Base-by-base conservation (phyloP, 2,797 vertebrate species). In the Alcedo atthis region DNA sequence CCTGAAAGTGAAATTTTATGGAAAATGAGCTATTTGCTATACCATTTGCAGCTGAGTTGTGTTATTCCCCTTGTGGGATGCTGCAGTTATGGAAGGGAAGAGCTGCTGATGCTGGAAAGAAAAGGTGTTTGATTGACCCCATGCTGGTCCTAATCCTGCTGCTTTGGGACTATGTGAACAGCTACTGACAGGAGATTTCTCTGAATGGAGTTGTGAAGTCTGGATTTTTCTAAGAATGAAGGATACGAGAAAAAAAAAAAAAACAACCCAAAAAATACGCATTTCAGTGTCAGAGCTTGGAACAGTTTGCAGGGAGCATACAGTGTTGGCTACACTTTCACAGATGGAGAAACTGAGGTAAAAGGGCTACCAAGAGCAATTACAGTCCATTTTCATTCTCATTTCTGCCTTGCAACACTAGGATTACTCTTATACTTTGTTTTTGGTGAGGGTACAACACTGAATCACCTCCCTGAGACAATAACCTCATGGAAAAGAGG, bases 311-410 rank as follows among this genome's bases (percentile, higher is more conserved):
- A 81, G 43, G 19, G 45, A 82, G 7, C 19, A 14, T 18, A 19
- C 1, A 17, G 25, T 8, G 15, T 22, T 45, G 37, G 55, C 42
- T 40, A 24, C 19, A 12, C 25, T 81, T 78, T 26, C 6, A 18
- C 46, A 59, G n/a, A 24, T 13, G 24, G 74, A 90, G 51, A 67
- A 92, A 67, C 59, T 53, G 45, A 81, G 78, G 74, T 90, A 79
- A 76, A 58, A 69, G 30, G n/a, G 51, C 53, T 77, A 43, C 19
- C 24, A 80, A 32, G 37, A 89, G 73, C 54, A 66, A 62, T 13
- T 71, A 42, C 32, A 74, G 42, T 46, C 49, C 9, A 7, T 68
- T 89, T 89, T 62, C 55, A 22, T 9, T 61, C 49, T 81, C 7
- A 13, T 68, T 71, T 62, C 21, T 75, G 59, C 55, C 33, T 35